Base-by-base conservation (phyloP, 2,888 invertebrate species). In the Taenaris catops region DNA sequence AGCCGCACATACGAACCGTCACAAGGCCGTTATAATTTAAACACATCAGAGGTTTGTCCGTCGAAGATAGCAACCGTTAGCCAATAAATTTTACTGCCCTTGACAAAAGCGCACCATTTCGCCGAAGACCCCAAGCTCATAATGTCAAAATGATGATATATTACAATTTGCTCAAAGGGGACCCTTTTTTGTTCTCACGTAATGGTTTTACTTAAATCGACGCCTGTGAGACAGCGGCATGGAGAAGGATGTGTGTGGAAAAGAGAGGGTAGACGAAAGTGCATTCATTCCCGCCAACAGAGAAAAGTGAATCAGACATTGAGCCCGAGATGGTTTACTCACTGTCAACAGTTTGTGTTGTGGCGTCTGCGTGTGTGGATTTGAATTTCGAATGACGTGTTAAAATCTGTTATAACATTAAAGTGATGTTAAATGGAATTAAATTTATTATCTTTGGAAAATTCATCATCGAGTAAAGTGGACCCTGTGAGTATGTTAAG, bases 181-280 rank as follows among this genome's bases (percentile, higher is more conserved):
- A 79, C 84, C 83, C 66, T 86, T 86, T 84, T 86, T 86, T 86
- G 86, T 86, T 84, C 84, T 80, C 73, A 49, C 48, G 75, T 84
- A 86, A 86, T 86, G 83, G 84, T 75, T 78, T 75, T 69, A 75
- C 66, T 76, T 76, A 79, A 81, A 84, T 84, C 83, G 83, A 66
- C 70, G 63, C 53, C 41, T 27, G 37, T 60, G 58, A 24, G 3
- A 48, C 24, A 23, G 28, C 27, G 9, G 21, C 41, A 48, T 43
- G 7, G 4, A 4, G 12, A 1, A 1, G n/a, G n/a, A 1, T 1
- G 4, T 12, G 3, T 20, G 75, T 42, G 53, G 3, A 48, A 81
- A 28, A 7, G 62, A 57, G 76, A 72, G 4, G 40, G 32, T 29
- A 41, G 36, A 56, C 48, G 48, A 60, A 59, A 65, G 66, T 70